Conservation (phyloP, 2,888 invertebrate species). For the Dexiosoma caninum region DNA sequence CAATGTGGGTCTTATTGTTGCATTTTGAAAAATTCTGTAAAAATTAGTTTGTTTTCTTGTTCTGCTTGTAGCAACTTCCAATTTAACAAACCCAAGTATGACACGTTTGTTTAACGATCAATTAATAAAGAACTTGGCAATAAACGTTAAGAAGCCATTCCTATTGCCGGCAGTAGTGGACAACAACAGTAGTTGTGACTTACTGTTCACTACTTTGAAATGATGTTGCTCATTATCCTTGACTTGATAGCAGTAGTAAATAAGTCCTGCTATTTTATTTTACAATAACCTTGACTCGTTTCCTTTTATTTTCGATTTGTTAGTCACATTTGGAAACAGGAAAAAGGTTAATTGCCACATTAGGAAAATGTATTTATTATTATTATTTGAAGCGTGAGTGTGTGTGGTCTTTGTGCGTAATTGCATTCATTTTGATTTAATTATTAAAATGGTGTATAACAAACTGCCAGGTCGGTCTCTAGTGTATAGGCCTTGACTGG, state of each 20-base stretch:
- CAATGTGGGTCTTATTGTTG: background rate
- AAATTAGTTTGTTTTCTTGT: background rate
- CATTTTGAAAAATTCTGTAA: background rate
- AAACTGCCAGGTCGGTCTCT: background rate
- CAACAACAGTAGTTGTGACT: constrained; percentile 59
- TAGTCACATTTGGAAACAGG: background rate
- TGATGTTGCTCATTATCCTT: background rate
- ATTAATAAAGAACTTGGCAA: constrained; percentile 1
- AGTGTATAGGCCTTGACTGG: background rate
- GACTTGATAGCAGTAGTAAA: background rate
- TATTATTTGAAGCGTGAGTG: no score
- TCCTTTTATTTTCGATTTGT: background rate
- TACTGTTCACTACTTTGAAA: constrained; percentile 13
- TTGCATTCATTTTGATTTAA: constrained; percentile 26
- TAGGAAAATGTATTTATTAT: no score
- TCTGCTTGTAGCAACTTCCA: no score
- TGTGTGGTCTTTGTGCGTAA: constrained; percentile 23
- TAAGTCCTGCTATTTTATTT: background rate
- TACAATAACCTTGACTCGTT: constrained; percentile 16
- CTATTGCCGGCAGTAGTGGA: constrained; percentile 37
- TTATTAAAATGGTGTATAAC: constrained; percentile 49
- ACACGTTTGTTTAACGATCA: background rate
- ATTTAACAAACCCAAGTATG: background rate
- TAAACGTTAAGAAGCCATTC: background rate
- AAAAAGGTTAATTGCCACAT: constrained; percentile 17